These are phyloP conservation scores for Eumacrocentrus americanus DNA, from an alignment of 2,888 invertebrate species.

Conservation along the genomic window DNA sequence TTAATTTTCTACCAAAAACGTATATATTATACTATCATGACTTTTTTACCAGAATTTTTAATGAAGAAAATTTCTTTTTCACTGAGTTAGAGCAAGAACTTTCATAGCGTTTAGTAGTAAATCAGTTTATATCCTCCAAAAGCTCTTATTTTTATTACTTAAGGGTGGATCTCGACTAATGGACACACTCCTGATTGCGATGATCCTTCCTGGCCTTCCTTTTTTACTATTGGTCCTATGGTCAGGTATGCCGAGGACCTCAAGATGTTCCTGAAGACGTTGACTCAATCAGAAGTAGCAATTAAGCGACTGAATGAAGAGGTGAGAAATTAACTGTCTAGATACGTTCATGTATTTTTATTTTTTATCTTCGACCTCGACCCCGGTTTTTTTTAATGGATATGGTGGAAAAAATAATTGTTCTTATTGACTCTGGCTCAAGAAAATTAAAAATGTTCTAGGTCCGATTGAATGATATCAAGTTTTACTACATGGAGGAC, in stretches of 20 bases:
- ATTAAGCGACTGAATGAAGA: slow-evolving; percentile 63
- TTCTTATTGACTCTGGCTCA: too few relatives aligned
- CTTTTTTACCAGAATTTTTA: too few relatives aligned
- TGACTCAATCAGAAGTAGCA: slow-evolving; percentile 66
- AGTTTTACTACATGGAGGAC: slow-evolving; percentile 82
- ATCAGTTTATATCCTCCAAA: too few relatives aligned
- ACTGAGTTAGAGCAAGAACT: too few relatives aligned
- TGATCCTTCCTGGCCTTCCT: slow-evolving; percentile 70
- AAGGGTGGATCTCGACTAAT: slow-evolving; percentile 66
- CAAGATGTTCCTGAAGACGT: slow-evolving; percentile 73
- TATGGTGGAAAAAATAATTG: too few relatives aligned
- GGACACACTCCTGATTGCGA: slow-evolving; percentile 74
- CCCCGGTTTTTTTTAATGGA: slow-evolving; percentile 12
- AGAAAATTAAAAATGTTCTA: slow-evolving; percentile 52
- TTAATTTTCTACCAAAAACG: too few relatives aligned
- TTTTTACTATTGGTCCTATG: slow-evolving; percentile 85
- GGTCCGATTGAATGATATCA: slow-evolving; percentile 70
- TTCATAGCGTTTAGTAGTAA: too few relatives aligned
- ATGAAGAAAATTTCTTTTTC: too few relatives aligned
- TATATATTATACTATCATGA: too few relatives aligned
- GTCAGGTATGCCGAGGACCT: slow-evolving; percentile 87
- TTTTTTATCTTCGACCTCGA: too few relatives aligned
- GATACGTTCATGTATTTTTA: too few relatives aligned
- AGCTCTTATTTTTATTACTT: too few relatives aligned
- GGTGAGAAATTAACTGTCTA: slow-evolving; percentile 52